Base-by-base conservation (phyloP, 2,888 invertebrate genomes). In the Andrena flavipes region DNA sequence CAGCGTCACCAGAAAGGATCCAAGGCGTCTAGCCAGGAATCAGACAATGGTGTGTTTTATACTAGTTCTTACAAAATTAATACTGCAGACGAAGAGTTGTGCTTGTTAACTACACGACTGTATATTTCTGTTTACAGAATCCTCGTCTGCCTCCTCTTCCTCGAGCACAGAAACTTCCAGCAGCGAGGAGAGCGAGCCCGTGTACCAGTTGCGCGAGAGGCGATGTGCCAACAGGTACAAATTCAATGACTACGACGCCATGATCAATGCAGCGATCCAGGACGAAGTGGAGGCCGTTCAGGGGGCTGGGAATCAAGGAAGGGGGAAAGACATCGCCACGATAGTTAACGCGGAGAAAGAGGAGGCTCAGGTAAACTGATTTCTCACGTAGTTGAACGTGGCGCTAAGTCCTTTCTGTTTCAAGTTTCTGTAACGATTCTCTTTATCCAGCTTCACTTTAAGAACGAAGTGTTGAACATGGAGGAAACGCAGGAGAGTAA, bases 221-320 rank as follows among this genome's bases (percentile, higher is more conserved):
- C 95, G 96, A 0, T 96, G 97, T 91, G 96, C 97, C 62, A 97
- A 97, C 86, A 97, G 98, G 75, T 97, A 97, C 91, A 96, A 97
- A 84, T 97, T 98, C 89, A 97, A 98, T 92, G 99, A 99, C 94
- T 99, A 98, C 94, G 99, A 99, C 93, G 97, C 99, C 42, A 96
- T 99, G 93, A 99, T 99, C 89, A 97, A 98, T 92, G 98, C 98
- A 56, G 99, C 99, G 10, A 97, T 98, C 87, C 92, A 96, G 95
- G 96, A 96, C 88, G 97, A 97, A 91, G 96, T 97, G 91, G 96
- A 96, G 59, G 96, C 96, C 4, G 96, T 96, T 0, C 96, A 96
- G 76, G 97, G 97, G 33, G 97, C 97, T 0, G 97, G 98, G 0
- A 97, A 97, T 93, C 96, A 97, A 89, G 97, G 97, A 0, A 95